These are phyloP conservation scores for Zapornia atra DNA, from an alignment of 2,113 vertebrate genomes.

Conservation along the genomic window DNA sequence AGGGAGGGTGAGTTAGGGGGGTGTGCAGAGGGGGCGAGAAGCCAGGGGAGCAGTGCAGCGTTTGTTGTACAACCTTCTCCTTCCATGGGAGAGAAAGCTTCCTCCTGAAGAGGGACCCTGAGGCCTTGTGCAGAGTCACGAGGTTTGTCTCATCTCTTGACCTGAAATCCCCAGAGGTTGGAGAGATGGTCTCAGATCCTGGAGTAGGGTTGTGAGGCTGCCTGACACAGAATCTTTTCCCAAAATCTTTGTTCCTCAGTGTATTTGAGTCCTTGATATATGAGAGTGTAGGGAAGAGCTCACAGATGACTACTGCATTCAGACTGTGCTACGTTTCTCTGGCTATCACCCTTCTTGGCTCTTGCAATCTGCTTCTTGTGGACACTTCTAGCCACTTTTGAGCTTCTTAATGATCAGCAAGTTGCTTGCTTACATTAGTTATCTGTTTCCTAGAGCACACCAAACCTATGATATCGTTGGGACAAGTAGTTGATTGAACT, in stretches of 20 bases:
- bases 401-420: neutral
- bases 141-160: neutral
- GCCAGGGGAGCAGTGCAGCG: neutral
- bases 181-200: neutral
- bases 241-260: neutral
- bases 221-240: neutral
- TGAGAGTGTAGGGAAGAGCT: neutral
- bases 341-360: neutral
- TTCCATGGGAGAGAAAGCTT: neutral
- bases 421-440: neutral
- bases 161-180: neutral
- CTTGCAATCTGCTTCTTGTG: neutral
- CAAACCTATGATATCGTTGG: neutral
- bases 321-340: neutral
- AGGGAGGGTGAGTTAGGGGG: no score
- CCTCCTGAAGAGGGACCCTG: neutral
- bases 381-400: neutral
- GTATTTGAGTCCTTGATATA: neutral
- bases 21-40: neutral
- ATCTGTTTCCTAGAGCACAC: neutral
- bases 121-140: rapidly evolving
- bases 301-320: neutral
- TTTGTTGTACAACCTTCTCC: rapidly evolving
- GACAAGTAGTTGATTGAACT: neutral
- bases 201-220: neutral